Evolutionary conservation across 2,888 invertebrate species (phyloP).

Genomic region (Mactromeris polynyma): DNA sequence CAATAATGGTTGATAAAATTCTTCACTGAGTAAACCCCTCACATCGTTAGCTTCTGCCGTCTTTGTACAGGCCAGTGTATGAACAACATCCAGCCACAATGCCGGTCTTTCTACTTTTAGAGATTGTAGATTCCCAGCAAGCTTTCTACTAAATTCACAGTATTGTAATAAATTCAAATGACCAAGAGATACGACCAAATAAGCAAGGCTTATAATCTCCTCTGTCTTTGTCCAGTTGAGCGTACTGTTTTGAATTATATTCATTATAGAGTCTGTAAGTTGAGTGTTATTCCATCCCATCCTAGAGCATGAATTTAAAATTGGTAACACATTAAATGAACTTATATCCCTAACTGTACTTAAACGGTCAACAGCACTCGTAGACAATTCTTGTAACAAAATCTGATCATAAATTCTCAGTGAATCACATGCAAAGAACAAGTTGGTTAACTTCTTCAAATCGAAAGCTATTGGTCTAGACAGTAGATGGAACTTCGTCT

Average conservation of each 20-base stretch:
- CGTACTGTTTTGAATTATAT: neutral
- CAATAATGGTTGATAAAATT: slow-evolving; percentile 13
- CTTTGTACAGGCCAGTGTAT: slow-evolving; percentile 15
- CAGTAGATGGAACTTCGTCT: neutral
- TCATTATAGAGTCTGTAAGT: slow-evolving; percentile 3
- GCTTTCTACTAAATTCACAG: neutral
- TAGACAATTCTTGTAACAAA: slow-evolving; percentile 11
- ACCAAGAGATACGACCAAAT: neutral
- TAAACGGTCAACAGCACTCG: slow-evolving; percentile 7
- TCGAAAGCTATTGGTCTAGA: slow-evolving; percentile 15
- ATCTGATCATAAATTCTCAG: neutral
- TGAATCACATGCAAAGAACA: slow-evolving; percentile 10
- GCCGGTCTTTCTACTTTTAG: neutral
- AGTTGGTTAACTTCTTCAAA: neutral
- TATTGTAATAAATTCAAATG: slow-evolving; percentile 29
- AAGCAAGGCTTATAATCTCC: neutral
- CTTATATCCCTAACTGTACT: neutral
- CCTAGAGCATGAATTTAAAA: slow-evolving; percentile 25
- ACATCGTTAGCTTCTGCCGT: neutral
- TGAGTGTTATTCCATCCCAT: slow-evolving; percentile 9
- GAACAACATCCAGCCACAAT: neutral
- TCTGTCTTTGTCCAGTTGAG: neutral
- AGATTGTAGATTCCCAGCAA: neutral
- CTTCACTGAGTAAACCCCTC: neutral
- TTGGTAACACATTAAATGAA: neutral